phyloP scores from a whole-genome alignment of 2,797 vertebrate species.

The Percopsis omiscomaycus region DNA sequence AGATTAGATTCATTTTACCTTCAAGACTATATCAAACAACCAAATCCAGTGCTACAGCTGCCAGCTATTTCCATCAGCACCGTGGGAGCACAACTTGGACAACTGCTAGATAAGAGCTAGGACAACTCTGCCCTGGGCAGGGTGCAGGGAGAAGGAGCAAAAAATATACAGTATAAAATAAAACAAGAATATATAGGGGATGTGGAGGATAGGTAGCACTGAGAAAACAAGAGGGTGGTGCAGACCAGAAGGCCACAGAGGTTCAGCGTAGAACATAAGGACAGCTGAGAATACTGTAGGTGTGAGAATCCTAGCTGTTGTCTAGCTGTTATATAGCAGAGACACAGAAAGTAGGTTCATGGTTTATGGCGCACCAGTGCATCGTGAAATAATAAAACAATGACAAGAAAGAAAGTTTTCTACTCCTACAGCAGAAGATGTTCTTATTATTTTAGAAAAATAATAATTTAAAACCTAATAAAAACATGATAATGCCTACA shows the following conservation, averaged over 20 bases:
- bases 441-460: too few relatives aligned
- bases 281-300: conserved; percentile 13
- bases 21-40: conserved; percentile 34
- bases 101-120: conserved; percentile 65
- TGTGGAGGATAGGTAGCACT: conserved; percentile 32
- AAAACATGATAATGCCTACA: too few relatives aligned
- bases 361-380: too few relatives aligned
- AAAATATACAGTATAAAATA: not conserved
- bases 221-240: conserved; percentile 31
- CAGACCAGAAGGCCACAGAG: conserved; percentile 43
- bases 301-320: conserved; percentile 22
- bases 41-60: conserved; percentile 42
- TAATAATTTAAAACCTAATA: too few relatives aligned
- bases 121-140: conserved; percentile 45
- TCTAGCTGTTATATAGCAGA: conserved; percentile 9
- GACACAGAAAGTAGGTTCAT: too few relatives aligned
- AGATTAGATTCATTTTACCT: conserved; percentile 53
- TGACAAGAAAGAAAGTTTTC: too few relatives aligned
- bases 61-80: conserved; percentile 54
- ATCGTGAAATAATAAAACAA: too few relatives aligned
- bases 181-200: not conserved
- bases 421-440: too few relatives aligned
- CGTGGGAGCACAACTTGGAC: conserved; percentile 46
- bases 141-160: conserved; percentile 3
- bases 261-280: conserved; percentile 49